These are phyloP conservation scores for Cephus runcator DNA, from an alignment of 2,888 invertebrate species.

Conservation along the genomic window DNA sequence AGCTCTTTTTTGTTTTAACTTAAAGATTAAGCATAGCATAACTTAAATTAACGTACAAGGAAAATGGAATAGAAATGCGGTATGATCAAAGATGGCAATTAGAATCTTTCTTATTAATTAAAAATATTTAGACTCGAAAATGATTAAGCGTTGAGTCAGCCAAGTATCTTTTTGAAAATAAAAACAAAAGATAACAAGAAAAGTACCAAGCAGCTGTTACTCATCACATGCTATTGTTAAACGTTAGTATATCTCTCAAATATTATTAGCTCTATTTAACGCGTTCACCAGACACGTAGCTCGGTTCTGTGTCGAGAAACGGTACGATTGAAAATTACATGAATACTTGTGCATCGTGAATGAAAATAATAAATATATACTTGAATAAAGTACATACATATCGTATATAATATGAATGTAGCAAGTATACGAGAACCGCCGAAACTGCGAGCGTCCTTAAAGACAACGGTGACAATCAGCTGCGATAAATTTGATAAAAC, in stretches of 20 bases:
- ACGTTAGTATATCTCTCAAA: not conserved
- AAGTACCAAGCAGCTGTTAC: not conserved
- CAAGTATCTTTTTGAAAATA: not conserved
- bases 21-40: not conserved
- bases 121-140: not conserved
- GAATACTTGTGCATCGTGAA: not conserved
- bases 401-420: not conserved
- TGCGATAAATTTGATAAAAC: not conserved
- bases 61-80: not conserved
- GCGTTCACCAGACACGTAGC: not conserved
- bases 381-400: not conserved
- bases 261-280: slow-evolving; percentile 1
- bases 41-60: not conserved
- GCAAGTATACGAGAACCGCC: not conserved
- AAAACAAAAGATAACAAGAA: not conserved
- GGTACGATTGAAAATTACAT: not conserved
- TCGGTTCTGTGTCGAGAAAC: slow-evolving; percentile 2
- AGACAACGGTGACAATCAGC: slow-evolving; percentile 4
- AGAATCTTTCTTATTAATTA: not conserved
- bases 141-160: not conserved
- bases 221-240: not conserved
- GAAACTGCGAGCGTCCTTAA: slow-evolving; percentile 6
- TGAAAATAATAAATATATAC: not conserved
- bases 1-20: not conserved
- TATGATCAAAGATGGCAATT: not conserved